Evolutionary conservation across 2,113 vertebrate species (phyloP).

Genomic region (Trematocara marginatum): DNA sequence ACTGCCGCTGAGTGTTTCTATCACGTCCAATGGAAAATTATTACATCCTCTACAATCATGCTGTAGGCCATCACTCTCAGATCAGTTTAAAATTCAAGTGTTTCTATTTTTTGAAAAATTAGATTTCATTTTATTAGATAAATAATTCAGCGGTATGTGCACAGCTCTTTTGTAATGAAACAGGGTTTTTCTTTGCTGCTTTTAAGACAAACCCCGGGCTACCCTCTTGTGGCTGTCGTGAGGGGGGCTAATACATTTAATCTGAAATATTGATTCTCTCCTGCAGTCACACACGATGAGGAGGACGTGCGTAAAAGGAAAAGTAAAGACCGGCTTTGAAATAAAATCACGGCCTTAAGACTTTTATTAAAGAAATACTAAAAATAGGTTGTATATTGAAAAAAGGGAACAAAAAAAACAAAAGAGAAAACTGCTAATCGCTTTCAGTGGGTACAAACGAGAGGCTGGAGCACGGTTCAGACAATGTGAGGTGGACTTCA

Average conservation of each 20-base stretch:
- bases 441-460: background rate
- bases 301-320: background rate
- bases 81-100: background rate
- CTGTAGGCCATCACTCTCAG: background rate
- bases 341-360: background rate
- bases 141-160: background rate
- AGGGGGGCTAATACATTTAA: background rate
- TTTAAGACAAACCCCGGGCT: background rate
- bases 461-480: background rate
- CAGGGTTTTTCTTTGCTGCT: background rate
- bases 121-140: background rate
- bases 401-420: rapidly evolving
- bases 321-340: background rate
- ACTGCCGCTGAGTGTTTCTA: background rate
- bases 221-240: background rate
- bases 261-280: constrained; percentile 11
- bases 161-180: background rate
- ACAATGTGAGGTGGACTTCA: background rate
- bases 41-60: background rate
- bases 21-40: background rate
- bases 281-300: background rate
- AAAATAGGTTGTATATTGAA: background rate
- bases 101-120: background rate
- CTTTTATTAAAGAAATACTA: background rate
- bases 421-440: background rate